Percentiles rank a stretch among this genome's conserved stretches.
Conservation (phyloP, 1,140 invertebrate genomes). For the Apis dorsata region DNA sequence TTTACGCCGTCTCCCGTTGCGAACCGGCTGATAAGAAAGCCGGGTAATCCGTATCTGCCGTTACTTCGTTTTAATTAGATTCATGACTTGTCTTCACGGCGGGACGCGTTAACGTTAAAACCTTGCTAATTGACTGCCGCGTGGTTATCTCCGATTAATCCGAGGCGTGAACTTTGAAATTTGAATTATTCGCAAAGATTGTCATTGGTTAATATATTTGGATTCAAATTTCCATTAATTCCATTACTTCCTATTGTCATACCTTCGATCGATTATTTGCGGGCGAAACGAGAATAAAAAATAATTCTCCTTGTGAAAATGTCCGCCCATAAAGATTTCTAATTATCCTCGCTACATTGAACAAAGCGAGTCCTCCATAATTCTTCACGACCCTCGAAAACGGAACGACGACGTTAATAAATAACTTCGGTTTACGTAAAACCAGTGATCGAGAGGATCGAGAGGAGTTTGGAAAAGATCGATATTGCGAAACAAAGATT, state of each 20-base stretch:
- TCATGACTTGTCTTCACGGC: background rate
- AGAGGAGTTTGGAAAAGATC: too few relatives aligned
- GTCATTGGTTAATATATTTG: too few relatives aligned
- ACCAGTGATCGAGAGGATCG: background rate
- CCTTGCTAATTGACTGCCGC: background rate
- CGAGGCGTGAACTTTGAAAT: too few relatives aligned
- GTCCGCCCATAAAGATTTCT: background rate
- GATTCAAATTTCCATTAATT: too few relatives aligned
- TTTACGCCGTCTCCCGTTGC: background rate
- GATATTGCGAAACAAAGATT: background rate
- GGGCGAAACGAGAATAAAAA: too few relatives aligned
- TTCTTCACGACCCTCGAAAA: background rate
- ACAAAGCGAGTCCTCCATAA: background rate
- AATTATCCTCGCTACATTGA: slow-evolving; percentile 17
- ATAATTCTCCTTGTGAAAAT: too few relatives aligned
- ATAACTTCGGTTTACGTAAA: slow-evolving; percentile 17
- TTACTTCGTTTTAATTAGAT: slow-evolving; percentile 18
- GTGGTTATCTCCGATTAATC: too few relatives aligned
- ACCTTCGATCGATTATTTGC: too few relatives aligned
- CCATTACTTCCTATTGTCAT: too few relatives aligned
- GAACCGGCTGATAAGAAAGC: background rate
- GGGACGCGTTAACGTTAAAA: too few relatives aligned
- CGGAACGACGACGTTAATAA: slow-evolving; percentile 20
- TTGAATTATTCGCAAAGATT: too few relatives aligned
- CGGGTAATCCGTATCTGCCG: background rate